These are phyloP conservation scores for Lemur catta DNA, from an alignment of 2,797 vertebrate species.

Conservation along the genomic window DNA sequence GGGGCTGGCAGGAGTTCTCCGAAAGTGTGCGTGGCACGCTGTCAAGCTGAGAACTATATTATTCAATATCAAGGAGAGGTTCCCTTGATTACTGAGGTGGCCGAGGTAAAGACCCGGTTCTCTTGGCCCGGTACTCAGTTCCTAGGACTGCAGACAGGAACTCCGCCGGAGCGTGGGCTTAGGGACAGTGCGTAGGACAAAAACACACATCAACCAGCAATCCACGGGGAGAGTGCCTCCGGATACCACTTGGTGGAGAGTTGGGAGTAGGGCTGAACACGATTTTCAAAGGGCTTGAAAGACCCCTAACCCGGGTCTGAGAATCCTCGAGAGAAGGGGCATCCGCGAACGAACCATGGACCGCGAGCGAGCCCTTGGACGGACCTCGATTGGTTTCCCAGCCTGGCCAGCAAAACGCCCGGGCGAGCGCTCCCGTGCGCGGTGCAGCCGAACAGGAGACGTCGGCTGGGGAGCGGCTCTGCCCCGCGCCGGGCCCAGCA, in stretches of 20 bases:
- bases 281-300: neutral
- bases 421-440: neutral
- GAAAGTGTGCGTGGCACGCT: neutral
- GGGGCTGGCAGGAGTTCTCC: neutral
- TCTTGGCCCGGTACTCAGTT: neutral
- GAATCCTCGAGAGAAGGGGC: neutral
- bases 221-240: neutral
- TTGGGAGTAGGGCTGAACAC: neutral
- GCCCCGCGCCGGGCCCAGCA: neutral
- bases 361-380: neutral
- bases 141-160: neutral
- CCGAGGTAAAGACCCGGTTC: neutral
- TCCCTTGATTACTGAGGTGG: neutral
- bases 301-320: neutral
- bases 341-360: neutral
- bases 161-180: accelerated
- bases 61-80: neutral
- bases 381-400: neutral
- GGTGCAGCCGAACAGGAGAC: neutral
- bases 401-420: neutral
- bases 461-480: neutral
- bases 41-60: neutral
- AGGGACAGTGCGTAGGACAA: neutral
- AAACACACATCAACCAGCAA: neutral
- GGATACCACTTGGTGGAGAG: no score